A percentile compares a stretch with the other conserved stretches of the same genome.
phyloP scores from a whole-genome alignment of 2,797 vertebrate species.

The Emys orbicularis region DNA sequence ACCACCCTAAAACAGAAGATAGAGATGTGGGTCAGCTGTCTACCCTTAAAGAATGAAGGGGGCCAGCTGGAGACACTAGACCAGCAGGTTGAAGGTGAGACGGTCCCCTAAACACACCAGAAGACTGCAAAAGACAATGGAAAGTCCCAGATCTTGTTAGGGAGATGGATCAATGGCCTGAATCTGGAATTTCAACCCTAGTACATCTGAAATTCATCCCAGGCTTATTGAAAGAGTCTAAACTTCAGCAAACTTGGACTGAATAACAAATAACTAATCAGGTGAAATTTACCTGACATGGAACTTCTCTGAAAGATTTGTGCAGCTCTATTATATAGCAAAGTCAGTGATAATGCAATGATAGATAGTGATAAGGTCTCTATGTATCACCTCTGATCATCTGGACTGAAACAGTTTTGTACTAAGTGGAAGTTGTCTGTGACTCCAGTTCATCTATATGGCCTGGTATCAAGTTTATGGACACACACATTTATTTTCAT shows the following conservation, averaged over 20 bases:
- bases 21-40: neutral
- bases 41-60: neutral
- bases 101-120: neutral
- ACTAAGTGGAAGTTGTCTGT: conserved; percentile 20
- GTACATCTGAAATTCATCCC: neutral
- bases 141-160: rapidly evolving
- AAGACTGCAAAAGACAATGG: neutral
- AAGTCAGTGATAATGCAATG: neutral
- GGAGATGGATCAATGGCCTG: rapidly evolving
- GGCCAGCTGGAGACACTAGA: neutral
- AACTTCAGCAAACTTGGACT: neutral
- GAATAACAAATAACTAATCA: neutral
- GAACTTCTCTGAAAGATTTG: neutral
- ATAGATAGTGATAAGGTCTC: neutral
- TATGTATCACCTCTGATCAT: neutral
- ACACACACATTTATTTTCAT: conserved; percentile 52
- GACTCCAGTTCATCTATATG: conserved; percentile 45
- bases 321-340: neutral
- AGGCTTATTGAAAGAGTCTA: neutral
- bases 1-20: neutral
- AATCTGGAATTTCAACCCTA: neutral
- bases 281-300: neutral
- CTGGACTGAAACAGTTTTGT: neutral
- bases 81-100: neutral
- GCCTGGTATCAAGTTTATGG: conserved; percentile 23